Conservation (phyloP, 53 echinoderm and acorn worm genomes). For the Apostichopus leukothele region DNA sequence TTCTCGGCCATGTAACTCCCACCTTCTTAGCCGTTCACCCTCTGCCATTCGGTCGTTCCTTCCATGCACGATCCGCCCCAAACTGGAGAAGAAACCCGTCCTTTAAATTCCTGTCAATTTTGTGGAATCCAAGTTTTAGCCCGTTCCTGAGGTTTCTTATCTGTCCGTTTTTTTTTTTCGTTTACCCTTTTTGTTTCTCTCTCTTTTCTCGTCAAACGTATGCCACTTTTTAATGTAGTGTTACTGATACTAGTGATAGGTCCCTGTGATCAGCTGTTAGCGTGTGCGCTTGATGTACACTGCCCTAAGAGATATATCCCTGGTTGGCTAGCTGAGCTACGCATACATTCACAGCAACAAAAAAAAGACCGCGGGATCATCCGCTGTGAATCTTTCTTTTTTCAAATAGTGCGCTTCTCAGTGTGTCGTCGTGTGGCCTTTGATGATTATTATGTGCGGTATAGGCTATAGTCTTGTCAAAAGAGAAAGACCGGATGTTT, state of each 20-base stretch:
- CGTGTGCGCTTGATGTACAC: slow-evolving; percentile 22
- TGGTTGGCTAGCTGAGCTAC: too few species aligned
- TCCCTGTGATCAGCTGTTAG: background rate
- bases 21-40: background rate
- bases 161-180: too few species aligned
- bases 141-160: too few species aligned
- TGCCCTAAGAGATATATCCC: slow-evolving; percentile 9
- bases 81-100: slow-evolving; percentile 12
- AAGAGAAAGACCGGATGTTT: background rate
- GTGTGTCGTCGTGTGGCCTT: background rate
- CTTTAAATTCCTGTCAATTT: background rate
- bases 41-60: slow-evolving; percentile 26
- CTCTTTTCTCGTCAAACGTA: background rate
- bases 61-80: slow-evolving; percentile 12
- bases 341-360: too few species aligned
- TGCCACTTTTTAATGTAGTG: background rate
- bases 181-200: background rate
- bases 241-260: background rate
- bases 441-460: background rate
- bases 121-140: background rate
- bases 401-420: slow-evolving; percentile 1
- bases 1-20: slow-evolving; percentile 41
- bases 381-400: background rate
- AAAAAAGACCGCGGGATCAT: background rate
- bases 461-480: background rate